phyloP scores from a whole-genome alignment of 2,888 invertebrate species.

The Hesperia comma region DNA sequence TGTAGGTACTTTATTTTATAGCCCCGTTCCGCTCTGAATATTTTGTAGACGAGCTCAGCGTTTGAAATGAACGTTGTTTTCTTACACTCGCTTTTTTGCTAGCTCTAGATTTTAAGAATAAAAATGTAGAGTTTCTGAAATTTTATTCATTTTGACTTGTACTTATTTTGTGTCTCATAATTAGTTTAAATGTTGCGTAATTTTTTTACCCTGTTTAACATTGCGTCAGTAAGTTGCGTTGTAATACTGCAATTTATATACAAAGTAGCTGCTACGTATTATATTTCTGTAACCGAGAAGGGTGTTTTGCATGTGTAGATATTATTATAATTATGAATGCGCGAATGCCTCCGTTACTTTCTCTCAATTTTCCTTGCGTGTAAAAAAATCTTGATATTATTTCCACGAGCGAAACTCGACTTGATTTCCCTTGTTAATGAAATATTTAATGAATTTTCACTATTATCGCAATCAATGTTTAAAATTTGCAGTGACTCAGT shows the following conservation, averaged over 20 bases:
- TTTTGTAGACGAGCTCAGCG: slow-evolving; percentile 64
- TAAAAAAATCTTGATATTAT: slow-evolving; percentile 81
- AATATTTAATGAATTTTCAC: slow-evolving; percentile 68
- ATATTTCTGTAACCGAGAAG: slow-evolving; percentile 41
- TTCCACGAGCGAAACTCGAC: slow-evolving; percentile 71
- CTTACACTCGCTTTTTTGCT: slow-evolving; percentile 69
- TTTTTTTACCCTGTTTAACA: background rate
- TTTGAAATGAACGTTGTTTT: slow-evolving; percentile 76
- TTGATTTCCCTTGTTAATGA: slow-evolving; percentile 78
- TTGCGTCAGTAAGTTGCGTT: background rate
- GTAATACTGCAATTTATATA: slow-evolving; percentile 17
- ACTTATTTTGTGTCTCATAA: slow-evolving; percentile 3
- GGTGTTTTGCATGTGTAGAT: slow-evolving; percentile 52
- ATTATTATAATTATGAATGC: slow-evolving; percentile 37
- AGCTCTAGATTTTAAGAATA: slow-evolving; percentile 40
- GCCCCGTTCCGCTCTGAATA: slow-evolving; percentile 79
- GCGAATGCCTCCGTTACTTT: slow-evolving; percentile 56
- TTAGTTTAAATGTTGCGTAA: background rate
- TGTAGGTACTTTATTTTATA: slow-evolving; percentile 79
- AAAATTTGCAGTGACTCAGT: slow-evolving; percentile 42
- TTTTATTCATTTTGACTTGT: background rate
- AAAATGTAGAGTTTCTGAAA: slow-evolving; percentile 1
- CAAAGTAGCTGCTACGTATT: slow-evolving; percentile 3
- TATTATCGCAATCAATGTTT: slow-evolving; percentile 71
- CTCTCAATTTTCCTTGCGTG: slow-evolving; percentile 76